Evolutionary conservation across 1,140 invertebrate genomes (phyloP), one percentile per base, ranked within the genome.

Genomic region (Cherax quadricarinatus): DNA sequence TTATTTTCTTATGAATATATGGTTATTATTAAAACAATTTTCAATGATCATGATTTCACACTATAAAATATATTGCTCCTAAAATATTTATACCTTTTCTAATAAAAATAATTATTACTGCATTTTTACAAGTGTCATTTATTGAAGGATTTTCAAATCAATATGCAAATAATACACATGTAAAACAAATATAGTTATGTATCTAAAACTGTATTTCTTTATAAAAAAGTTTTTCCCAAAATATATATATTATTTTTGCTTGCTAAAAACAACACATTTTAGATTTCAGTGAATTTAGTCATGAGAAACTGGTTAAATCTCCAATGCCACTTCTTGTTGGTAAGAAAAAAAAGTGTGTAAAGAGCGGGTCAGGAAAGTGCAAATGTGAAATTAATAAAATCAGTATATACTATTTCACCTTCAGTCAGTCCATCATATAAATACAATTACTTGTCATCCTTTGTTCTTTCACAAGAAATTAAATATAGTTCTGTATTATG

Each of bases 1-100:
- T 75, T 75, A 75, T 75, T 75, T 75, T 75, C 70, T 75, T 75
- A 75, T 30, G 70, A 75, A 75, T 75, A 75, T 75, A 75, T 75
- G 70, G 70, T 24, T 30, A 30, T 75, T 30, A 30, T 75, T 75
- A 24, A 75, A 30, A 75, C 70, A 75, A 24, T 75, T 75, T 30
- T 75, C 24, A 6, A 75, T 75, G 30, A 30, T 75, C 70, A 75
- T 75, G 70, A 75, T 75, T 75, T 75, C 70, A 75, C n/a, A 75
- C 70, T 75, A 75, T 66, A 75, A 75, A 75, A 75, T 75, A 75
- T 75, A 75, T 30, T 30, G n/a, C 24, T 30, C 30, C 70, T 75
- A 75, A 75, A 75, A 75, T 75, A 75, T 75, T 75, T 75, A 66
- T 75, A 75, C 24, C 30, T 30, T 75, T 75, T n/a, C 24, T 75